Evolutionary conservation across 2,797 vertebrate genomes (phyloP).

Genomic region (Helostoma temminkii): DNA sequence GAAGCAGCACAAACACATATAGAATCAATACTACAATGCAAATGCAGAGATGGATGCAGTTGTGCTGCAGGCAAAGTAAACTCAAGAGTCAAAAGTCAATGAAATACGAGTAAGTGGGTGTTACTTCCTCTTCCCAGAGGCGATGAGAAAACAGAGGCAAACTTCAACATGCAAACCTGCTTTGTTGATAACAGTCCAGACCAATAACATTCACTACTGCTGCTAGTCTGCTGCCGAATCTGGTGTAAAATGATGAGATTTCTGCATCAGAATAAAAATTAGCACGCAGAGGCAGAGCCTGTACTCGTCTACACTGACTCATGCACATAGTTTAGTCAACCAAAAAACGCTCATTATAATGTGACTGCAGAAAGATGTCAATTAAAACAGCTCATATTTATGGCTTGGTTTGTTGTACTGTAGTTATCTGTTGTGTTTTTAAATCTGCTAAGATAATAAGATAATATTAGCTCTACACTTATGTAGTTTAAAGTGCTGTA

Average conservation of each 20-base stretch:
- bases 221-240: slow-evolving; percentile 12
- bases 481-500: no score
- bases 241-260: slow-evolving; percentile 31
- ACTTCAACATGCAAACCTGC: not conserved
- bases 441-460: not conserved
- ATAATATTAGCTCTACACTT: no score
- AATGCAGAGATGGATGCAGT: slow-evolving; percentile 10
- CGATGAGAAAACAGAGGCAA: slow-evolving; percentile 10
- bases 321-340: slow-evolving; percentile 17
- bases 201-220: slow-evolving; percentile 9
- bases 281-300: slow-evolving; percentile 25
- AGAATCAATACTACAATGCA: not conserved
- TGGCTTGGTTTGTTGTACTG: not conserved
- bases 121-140: not conserved
- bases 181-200: slow-evolving; percentile 12
- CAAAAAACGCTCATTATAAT: slow-evolving; percentile 26
- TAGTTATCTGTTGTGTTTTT: slow-evolving; percentile 4
- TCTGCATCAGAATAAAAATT: slow-evolving; percentile 37
- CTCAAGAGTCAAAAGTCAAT: no score
- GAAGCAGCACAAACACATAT: not conserved
- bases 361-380: slow-evolving; percentile 10
- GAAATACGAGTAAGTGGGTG: slow-evolving; percentile 19
- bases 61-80: no score
- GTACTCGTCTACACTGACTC: slow-evolving; percentile 42
- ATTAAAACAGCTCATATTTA: slow-evolving; percentile 9